Base-by-base conservation (phyloP, 2,888 invertebrate genomes). In the Fabriciana adippe region DNA sequence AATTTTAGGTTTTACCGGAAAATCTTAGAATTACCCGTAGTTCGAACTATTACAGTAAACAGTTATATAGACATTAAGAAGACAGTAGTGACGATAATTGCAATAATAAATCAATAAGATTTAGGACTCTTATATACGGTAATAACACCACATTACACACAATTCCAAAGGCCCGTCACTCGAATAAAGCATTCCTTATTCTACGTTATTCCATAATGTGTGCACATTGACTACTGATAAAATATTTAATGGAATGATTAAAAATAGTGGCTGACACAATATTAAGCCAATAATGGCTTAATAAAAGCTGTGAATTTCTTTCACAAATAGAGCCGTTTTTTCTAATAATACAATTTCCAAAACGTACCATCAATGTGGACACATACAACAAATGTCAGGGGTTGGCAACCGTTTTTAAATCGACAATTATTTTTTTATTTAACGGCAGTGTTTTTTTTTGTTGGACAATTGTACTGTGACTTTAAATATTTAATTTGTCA, bases 131-230 rank as follows among this genome's bases (percentile, higher is more conserved):
- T 41, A 41, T 41, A 41, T 41, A 41, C 11, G 11, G 35, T 41
- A 41, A 41, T 35, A 35, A 61, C 53, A 62, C 18, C 21, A 11
- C 41, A 50, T 62, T 41, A 4, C 41, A 53, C 21, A 51, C 61
- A 62, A 62, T 41, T 51, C 53, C 61, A 16, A 62, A 62, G 61
- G 61, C 61, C 61, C 18, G 18, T 53, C 61, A 11, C 47, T 47
- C 11, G 35, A 41, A 41, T 62, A 53, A 62, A 51, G 60, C 60
- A 50, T 61, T 61, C 21, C 61, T 62, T 62, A 62, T 18, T 41
- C 41, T 62, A 62, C 14, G 26, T 50, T 31, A 26, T 6, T 61
- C 26, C 41, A 45, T 21, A 51, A 41, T 41, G 18, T 62, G 15
- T 62, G 41, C 61, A 62, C 61, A 51, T 61, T 47, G 6, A 5